Conservation (phyloP, 2,888 invertebrate species). For the Tachina grossa region DNA sequence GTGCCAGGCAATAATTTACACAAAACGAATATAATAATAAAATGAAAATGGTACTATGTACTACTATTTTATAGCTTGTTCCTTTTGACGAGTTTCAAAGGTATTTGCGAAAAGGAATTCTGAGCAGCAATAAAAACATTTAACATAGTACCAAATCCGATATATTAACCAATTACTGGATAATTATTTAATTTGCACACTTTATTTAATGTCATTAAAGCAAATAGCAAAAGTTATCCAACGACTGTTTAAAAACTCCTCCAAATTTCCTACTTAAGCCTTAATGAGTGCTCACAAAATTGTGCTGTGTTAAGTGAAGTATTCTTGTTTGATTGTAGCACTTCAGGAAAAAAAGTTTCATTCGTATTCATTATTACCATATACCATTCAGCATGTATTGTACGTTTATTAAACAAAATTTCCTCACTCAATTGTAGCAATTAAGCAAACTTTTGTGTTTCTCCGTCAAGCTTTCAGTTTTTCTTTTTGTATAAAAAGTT, state of each 20-base stretch:
- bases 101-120: background rate
- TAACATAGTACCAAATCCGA: background rate
- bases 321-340: conserved; percentile 21
- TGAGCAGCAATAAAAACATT: background rate
- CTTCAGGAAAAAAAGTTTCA: conserved; percentile 10
- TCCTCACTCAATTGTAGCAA: conserved; percentile 59
- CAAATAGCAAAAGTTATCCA: background rate
- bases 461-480: background rate
- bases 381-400: conserved; percentile 15
- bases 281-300: conserved; percentile 48
- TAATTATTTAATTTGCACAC: conserved; percentile 20
- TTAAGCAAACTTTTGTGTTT: conserved; percentile 42
- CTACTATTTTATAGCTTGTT: conserved; percentile 18
- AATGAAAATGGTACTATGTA: background rate
- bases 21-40: conserved; percentile 22
- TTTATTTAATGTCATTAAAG: background rate
- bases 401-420: conserved; percentile 29
- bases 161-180: background rate
- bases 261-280: conserved; percentile 6
- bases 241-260: conserved; percentile 25
- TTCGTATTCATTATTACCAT: conserved; percentile 14
- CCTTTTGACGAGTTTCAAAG: background rate
- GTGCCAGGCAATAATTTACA: conserved; percentile 53
- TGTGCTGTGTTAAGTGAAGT: conserved; percentile 44
- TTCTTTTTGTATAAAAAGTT: conserved; percentile 12